Evolutionary conservation across 2,113 vertebrate genomes (phyloP), one percentile per base, ranked within the genome.

Genomic region (Microcebus murinus): DNA sequence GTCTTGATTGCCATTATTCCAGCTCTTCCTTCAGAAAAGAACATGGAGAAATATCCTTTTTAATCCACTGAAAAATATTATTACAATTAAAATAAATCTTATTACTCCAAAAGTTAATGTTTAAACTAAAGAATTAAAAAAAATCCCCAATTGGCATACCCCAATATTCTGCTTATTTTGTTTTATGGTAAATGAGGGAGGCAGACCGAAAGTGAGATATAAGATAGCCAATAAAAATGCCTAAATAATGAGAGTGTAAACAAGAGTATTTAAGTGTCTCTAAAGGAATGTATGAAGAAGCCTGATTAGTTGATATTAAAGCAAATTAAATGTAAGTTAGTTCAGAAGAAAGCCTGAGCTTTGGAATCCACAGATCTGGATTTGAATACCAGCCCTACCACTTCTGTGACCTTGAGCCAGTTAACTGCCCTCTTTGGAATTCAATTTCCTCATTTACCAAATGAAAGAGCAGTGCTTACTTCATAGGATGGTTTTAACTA

Each of bases 251-350:
- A 61, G 86, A 39, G 25, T 67, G 12, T 89, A 95, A 91, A 79
- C 50, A 86, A 55, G 67, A 89, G 70, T 55, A 52, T 74, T 87
- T 67, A 57, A 39, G 67, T 91, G 92, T 67, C 84, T 55, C 96
- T 95, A 31, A 70, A 97, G 89, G 92, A 90, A 85, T 76, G 80
- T 67, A 25, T 77, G 84, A 71, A 84, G 97, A 74, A 95, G 90
- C 36, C 87, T n/a, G 89, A 77, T 93, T 42, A 94, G 89, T 68
- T 59, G 57, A 76, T 36, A 90, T 87, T 95, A 87, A 81, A 87
- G 48, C 80, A 96, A 95, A 82, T 95, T 97, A 93, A 73, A n/a
- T 39, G 5, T 73, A 42, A 84, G 29, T 55, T 71, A 55, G 17
- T 67, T 8, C 10, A 21, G 70, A 87, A 63, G 65, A 89, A 65